phyloP scores from a whole-genome alignment of 2,113 vertebrate genomes.

The Chinchilla lanigera region DNA sequence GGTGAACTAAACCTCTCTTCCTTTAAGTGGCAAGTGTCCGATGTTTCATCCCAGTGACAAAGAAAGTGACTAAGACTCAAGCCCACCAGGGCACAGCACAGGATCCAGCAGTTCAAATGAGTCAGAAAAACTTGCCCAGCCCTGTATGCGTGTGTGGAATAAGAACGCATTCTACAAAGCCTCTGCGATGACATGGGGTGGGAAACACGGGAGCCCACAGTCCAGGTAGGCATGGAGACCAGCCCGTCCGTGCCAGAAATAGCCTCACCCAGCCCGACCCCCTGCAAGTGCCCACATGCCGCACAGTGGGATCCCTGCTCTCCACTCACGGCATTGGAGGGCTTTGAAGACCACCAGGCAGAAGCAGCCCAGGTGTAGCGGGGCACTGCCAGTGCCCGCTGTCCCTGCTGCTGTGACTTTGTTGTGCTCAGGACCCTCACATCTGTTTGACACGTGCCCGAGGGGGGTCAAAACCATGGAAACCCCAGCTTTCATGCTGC shows the following conservation, averaged over 20 bases:
- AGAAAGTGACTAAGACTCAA: not conserved
- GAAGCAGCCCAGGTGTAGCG: rapidly evolving
- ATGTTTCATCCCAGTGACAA: not conserved
- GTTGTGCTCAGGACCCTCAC: rapidly evolving
- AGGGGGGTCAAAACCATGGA: rapidly evolving
- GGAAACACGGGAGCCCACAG: rapidly evolving
- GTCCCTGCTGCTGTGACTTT: too few species aligned
- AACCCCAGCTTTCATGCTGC: rapidly evolving
- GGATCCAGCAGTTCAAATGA: not conserved
- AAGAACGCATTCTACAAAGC: not conserved
- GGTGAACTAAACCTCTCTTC: not conserved
- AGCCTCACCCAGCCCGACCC: rapidly evolving
- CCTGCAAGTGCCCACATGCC: rapidly evolving
- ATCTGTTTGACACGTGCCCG: rapidly evolving
- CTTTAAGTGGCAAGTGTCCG: not conserved
- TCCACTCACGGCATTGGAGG: rapidly evolving
- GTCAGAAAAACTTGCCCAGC: not conserved
- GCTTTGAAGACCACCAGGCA: not conserved
- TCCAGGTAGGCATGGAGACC: not conserved
- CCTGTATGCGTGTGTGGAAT: rapidly evolving
- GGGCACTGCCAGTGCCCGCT: rapidly evolving
- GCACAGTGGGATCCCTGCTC: rapidly evolving
- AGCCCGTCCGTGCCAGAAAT: not conserved
- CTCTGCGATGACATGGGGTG: not conserved
- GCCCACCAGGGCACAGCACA: too few species aligned